A percentile compares a stretch with the other conserved stretches of the same genome.
Evolutionary conservation across 92 coral and sea anemone genomes (phyloP).

Genomic region (Virgularia gustaviana): DNA sequence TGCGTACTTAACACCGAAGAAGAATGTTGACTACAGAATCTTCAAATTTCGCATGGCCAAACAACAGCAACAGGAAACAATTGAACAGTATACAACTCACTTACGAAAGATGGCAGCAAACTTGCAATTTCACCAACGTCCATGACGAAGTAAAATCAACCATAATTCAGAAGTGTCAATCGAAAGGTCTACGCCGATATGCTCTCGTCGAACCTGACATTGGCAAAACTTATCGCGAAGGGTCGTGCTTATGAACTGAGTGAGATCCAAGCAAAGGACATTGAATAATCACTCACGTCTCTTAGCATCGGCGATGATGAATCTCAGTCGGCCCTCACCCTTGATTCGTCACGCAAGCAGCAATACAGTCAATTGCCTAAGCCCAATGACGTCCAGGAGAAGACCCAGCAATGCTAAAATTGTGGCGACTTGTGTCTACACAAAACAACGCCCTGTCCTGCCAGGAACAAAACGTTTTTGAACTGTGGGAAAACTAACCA

Average conservation of each 20-base stretch:
- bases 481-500: slow-evolving; percentile 25
- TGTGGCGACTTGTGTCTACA: slow-evolving; percentile 32
- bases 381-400: too few relatives aligned
- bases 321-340: neutral
- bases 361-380: too few relatives aligned
- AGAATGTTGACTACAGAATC: slow-evolving; percentile 33
- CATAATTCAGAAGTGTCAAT: neutral
- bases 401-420: slow-evolving; percentile 26
- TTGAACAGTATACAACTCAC: neutral
- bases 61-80: neutral
- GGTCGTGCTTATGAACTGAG: neutral
- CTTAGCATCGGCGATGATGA: neutral
- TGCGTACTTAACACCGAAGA: slow-evolving; percentile 32
- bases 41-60: neutral
- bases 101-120: neutral
- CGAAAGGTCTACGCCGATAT: neutral
- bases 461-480: slow-evolving; percentile 16
- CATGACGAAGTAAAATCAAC: neutral
- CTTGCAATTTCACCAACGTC: neutral
- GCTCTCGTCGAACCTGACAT: neutral
- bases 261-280: neutral
- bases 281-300: neutral
- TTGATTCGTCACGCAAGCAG: too few relatives aligned
- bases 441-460: slow-evolving; percentile 10
- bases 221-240: neutral